These are phyloP conservation scores for Champsocephalus gunnari DNA, from an alignment of 2,797 vertebrate species.

Conservation along the genomic window DNA sequence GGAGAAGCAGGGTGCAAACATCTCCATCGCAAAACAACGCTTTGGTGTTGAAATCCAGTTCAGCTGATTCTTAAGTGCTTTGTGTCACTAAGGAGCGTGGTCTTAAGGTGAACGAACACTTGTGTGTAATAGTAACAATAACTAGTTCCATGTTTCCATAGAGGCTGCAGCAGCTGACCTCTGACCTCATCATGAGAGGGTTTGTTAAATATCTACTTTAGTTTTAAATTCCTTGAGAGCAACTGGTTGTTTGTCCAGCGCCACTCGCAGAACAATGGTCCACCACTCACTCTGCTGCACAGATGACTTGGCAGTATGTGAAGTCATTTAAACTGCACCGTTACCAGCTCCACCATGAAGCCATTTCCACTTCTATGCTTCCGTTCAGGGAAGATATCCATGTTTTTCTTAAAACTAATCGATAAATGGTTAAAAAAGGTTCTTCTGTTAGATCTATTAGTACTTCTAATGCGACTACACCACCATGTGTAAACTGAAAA, in stretches of 20 bases:
- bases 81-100: not conserved
- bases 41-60: not conserved
- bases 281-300: too few relatives aligned
- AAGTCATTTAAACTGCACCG: too few relatives aligned
- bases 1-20: not conserved
- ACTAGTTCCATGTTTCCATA: not conserved
- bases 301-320: too few relatives aligned
- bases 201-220: constrained; percentile 10
- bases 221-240: constrained; percentile 31
- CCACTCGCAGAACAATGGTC: not conserved
- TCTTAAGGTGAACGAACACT: too few relatives aligned
- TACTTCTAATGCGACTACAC: not conserved
- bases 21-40: not conserved
- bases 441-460: too few relatives aligned
- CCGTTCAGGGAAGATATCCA: too few relatives aligned
- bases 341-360: too few relatives aligned
- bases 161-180: not conserved
- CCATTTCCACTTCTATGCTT: too few relatives aligned
- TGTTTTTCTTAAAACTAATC: not conserved
- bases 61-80: not conserved
- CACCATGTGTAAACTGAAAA: not conserved
- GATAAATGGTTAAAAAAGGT: not conserved
- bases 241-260: constrained; percentile 22
- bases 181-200: constrained; percentile 15
- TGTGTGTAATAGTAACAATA: not conserved